Percentiles rank a stretch among this genome's conserved stretches.
Evolutionary conservation across 2,113 vertebrate genomes (phyloP).

Genomic region (Eleginops maclovinus): DNA sequence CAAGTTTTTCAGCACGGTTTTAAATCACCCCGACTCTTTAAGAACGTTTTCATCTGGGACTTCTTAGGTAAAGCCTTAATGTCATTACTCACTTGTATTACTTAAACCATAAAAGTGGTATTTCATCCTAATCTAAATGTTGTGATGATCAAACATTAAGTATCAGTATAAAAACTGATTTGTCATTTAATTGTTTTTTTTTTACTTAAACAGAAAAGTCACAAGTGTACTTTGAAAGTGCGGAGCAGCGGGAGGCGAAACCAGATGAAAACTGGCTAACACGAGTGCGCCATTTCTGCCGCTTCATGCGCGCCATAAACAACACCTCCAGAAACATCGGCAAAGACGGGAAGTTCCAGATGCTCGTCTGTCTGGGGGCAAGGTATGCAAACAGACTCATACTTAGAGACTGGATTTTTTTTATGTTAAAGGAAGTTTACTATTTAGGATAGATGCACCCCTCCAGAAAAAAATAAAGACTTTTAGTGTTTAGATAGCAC

Average conservation of each 20-base stretch:
- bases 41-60: constrained; percentile 99
- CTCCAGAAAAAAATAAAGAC: neutral
- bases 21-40: constrained; percentile 97
- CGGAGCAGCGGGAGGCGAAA: constrained; percentile 89
- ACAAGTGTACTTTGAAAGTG: constrained; percentile 95
- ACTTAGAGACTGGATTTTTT: neutral
- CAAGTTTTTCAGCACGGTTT: constrained; percentile 98
- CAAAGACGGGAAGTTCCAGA: constrained; percentile 99
- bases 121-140: neutral
- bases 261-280: constrained; percentile 96
- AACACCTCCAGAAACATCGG: constrained; percentile 95
- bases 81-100: neutral
- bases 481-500: neutral
- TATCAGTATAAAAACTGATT: neutral
- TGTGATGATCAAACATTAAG: neutral
- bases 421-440: neutral
- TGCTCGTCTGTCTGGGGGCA: constrained; percentile 97
- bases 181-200: neutral
- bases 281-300: constrained; percentile 93
- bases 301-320: constrained; percentile 95
- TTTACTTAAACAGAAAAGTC: constrained; percentile 90
- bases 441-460: neutral
- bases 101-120: neutral
- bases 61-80: constrained; percentile 87
- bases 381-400: constrained; percentile 83